These are phyloP conservation scores for Aspidiotus rigidus DNA, from an alignment of 2,888 invertebrate genomes.

Conservation along the genomic window DNA sequence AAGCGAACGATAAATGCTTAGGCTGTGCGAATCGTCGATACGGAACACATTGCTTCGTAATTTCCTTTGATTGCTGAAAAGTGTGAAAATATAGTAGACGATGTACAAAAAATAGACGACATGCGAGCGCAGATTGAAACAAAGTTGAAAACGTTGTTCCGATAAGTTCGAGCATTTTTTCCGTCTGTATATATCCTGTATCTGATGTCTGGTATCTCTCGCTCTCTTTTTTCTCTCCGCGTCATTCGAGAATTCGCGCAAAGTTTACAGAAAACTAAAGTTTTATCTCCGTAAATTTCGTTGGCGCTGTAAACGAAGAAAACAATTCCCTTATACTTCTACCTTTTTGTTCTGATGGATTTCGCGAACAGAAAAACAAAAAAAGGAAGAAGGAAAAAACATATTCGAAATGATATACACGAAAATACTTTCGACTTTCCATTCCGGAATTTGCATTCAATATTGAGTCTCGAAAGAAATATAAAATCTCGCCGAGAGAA, in stretches of 20 bases:
- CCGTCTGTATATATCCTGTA: neutral
- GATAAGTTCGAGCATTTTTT: neutral
- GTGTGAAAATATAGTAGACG: neutral
- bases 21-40: no score
- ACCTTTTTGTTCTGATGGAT: no score
- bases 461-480: conserved; percentile 3
- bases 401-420: conserved; percentile 2
- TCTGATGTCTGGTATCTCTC: neutral
- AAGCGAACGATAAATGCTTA: no score
- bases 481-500: neutral
- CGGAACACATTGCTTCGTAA: no score
- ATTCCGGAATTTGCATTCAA: conserved; percentile 14
- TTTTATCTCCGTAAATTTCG: no score
- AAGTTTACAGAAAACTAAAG: no score
- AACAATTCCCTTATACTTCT: no score
- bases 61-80: neutral
- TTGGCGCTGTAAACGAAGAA: no score
- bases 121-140: conserved; percentile 19
- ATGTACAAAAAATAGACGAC: conserved; percentile 22
- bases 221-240: neutral
- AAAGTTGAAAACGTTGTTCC: conserved; percentile 18
- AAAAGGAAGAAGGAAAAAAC: conserved; percentile 2
- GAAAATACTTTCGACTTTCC: conserved; percentile 21
- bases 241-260: no score
- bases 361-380: no score